Evolutionary conservation across 2,888 invertebrate genomes (phyloP).

Genomic region (Thelaira solivaga): DNA sequence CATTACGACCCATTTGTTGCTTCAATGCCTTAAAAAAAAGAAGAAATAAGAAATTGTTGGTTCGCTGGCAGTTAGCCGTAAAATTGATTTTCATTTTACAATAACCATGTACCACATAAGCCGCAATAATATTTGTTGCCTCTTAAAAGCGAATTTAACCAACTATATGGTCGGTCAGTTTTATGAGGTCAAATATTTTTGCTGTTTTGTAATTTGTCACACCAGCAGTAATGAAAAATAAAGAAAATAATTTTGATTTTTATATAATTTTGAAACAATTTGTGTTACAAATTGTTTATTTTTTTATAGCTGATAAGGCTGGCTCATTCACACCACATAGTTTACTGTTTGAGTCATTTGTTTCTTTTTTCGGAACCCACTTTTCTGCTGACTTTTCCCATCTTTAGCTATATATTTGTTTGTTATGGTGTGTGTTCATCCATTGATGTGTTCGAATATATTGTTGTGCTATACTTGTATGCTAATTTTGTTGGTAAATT

Average conservation of each 20-base stretch:
- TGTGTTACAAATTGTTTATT: slow-evolving; percentile 38
- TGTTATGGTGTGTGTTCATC: neutral
- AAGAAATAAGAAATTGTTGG: neutral
- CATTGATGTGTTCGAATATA: neutral
- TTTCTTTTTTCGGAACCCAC: slow-evolving; percentile 1
- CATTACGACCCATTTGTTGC: slow-evolving; percentile 58
- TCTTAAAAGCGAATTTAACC: neutral
- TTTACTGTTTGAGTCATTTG: slow-evolving; percentile 45
- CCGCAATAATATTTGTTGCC: slow-evolving; percentile 16
- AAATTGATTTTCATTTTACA: slow-evolving; percentile 52
- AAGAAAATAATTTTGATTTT: neutral
- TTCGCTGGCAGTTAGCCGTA: slow-evolving; percentile 38
- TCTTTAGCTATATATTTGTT: neutral
- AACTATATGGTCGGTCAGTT: neutral
- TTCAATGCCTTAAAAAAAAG: neutral
- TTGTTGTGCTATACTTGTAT: slow-evolving; percentile 2
- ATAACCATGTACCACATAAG: slow-evolving; percentile 8
- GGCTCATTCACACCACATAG: slow-evolving; percentile 10
- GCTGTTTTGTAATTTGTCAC: slow-evolving; percentile 58
- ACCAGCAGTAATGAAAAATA: slow-evolving; percentile 11
- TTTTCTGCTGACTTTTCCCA: neutral
- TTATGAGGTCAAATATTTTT: neutral
- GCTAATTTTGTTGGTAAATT: neutral
- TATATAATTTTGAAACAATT: slow-evolving; percentile 8
- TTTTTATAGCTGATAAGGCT: neutral